phyloP scores from a whole-genome alignment of 2,113 vertebrate species.

The Hydrolagus affinis region DNA sequence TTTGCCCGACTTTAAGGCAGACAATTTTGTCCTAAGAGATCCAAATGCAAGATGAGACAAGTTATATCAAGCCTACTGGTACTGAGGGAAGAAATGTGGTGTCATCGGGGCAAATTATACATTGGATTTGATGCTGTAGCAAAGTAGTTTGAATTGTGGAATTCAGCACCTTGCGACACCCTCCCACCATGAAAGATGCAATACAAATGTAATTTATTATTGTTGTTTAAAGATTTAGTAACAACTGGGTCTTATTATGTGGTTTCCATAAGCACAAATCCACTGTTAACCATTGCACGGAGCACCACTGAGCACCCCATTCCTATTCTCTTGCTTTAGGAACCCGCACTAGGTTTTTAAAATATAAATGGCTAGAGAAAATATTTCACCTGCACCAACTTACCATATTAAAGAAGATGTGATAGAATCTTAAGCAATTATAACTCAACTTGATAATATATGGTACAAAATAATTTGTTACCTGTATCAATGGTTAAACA shows the following conservation, averaged over 20 bases:
- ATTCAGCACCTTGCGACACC: too few species aligned
- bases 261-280: too few species aligned
- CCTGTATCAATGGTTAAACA: neutral
- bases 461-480: neutral
- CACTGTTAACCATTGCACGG: too few species aligned
- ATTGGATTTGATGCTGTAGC: neutral
- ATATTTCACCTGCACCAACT: neutral
- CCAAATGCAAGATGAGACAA: neutral
- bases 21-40: neutral
- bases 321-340: neutral
- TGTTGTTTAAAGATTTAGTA: too few species aligned
- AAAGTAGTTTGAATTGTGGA: too few species aligned
- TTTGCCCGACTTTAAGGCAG: neutral
- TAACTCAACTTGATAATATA: neutral
- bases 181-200: too few species aligned
- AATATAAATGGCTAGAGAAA: neutral
- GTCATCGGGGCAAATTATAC: neutral
- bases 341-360: neutral
- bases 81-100: neutral
- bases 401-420: neutral
- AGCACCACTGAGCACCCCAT: too few species aligned
- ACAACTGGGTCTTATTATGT: too few species aligned
- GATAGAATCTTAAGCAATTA: neutral
- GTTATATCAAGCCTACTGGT: neutral
- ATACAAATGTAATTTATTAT: too few species aligned